Percentiles rank a stretch among this genome's conserved stretches.
These are phyloP conservation scores for Conistra vaccinii DNA, from an alignment of 2,888 invertebrate species.

Conservation along the genomic window DNA sequence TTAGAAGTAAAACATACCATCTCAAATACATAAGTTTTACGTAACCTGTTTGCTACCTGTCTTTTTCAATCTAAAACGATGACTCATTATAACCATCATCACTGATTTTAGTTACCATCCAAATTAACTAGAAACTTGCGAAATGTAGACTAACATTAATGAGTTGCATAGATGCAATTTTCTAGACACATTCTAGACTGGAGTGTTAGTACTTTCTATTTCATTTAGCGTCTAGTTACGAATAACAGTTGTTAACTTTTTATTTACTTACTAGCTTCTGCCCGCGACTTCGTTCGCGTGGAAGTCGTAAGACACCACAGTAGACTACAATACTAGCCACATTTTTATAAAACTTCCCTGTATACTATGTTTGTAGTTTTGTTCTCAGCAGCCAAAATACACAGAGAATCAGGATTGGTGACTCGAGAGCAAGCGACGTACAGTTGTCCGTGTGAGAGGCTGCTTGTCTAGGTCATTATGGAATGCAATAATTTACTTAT, in stretches of 20 bases:
- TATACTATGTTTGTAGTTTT: no score
- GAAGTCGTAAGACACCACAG: no score
- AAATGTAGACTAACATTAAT: conserved; percentile 20
- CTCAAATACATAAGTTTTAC: not conserved
- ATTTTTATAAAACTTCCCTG: no score
- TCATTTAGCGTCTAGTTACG: conserved; percentile 5
- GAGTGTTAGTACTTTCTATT: conserved; percentile 43
- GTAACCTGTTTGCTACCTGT: not conserved
- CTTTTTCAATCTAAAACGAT: conserved; percentile 14
- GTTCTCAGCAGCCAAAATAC: no score
- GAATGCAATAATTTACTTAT: no score
- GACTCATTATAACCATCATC: not conserved
- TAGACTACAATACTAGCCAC: no score
- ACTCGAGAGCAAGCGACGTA: no score
- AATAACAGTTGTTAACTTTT: conserved; percentile 1
- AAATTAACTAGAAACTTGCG: conserved; percentile 22
- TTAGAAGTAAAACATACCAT: not conserved
- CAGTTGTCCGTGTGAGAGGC: no score
- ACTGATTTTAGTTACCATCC: not conserved
- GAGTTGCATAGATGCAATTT: conserved; percentile 13
- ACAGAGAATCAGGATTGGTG: no score
- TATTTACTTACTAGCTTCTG: conserved; percentile 13
- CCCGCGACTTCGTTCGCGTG: no score
- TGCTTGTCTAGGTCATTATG: no score
- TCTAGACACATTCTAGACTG: conserved; percentile 40